A percentile compares a stretch with the other conserved stretches of the same genome.
Evolutionary conservation across 2,113 vertebrate genomes (phyloP).

Genomic region (Panurus biarmicus): DNA sequence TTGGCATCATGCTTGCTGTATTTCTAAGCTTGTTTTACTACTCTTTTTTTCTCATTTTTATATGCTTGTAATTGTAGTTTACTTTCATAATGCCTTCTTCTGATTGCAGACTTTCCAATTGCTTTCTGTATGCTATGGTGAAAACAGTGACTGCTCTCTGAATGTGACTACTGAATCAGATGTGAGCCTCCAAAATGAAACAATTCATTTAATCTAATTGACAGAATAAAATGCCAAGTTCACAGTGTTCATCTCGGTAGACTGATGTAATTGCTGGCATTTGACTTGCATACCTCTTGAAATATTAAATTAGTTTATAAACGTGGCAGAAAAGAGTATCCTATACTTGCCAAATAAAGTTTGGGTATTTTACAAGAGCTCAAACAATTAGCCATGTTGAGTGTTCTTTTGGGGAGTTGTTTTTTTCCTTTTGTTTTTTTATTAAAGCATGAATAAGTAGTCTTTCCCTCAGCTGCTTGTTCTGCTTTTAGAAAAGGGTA

Average conservation of each 20-base stretch:
- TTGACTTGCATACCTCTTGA: conserved; percentile 51
- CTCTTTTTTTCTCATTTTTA: not conserved
- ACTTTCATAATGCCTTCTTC: not conserved
- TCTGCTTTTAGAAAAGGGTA: not conserved
- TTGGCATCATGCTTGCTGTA: not conserved
- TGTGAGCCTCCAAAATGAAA: conserved; percentile 22
- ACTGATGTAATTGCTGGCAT: conserved; percentile 57
- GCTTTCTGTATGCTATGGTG: not conserved
- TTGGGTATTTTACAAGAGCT: conserved; percentile 27
- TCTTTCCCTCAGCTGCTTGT: not conserved
- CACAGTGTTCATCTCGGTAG: conserved; percentile 38
- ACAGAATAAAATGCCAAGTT: conserved; percentile 2
- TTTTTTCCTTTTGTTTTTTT: conserved; percentile 1
- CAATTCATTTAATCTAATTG: conserved; percentile 19
- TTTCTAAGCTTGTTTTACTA: not conserved
- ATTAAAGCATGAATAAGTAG: not conserved
- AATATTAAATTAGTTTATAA: conserved; percentile 64
- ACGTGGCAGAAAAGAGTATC: conserved; percentile 40
- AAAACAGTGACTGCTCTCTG: not conserved
- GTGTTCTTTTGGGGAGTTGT: not conserved
- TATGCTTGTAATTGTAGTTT: not conserved
- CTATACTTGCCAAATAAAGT: conserved; percentile 40
- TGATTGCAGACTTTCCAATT: not conserved
- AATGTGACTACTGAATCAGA: conserved; percentile 33
- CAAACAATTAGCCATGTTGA: not conserved